Conservation (phyloP, 2,797 vertebrate genomes). For the Rhincodon typus region DNA sequence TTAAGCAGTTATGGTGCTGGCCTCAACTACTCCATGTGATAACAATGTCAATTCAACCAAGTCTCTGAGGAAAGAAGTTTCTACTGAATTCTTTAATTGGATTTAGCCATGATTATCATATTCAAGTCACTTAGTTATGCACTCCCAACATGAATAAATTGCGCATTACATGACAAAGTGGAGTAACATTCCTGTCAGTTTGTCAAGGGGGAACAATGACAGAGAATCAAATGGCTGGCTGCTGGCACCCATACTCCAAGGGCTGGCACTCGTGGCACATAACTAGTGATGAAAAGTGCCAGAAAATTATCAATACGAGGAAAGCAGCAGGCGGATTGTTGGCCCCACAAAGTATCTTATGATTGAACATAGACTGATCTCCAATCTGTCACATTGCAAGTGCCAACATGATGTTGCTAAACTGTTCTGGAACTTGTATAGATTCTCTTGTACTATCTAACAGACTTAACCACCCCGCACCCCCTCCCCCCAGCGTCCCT, state of each 20-base stretch:
- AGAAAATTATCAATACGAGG: background rate
- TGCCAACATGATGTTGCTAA: background rate
- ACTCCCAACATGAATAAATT: background rate
- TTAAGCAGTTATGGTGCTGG: background rate
- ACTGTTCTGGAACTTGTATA: background rate
- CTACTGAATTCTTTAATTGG: background rate
- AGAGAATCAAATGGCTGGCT: background rate
- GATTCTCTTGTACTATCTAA: background rate
- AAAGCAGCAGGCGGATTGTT: background rate
- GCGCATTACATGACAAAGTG: background rate
- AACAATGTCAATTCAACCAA: background rate
- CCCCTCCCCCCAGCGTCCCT: no score
- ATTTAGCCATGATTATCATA: background rate
- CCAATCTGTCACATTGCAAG: background rate
- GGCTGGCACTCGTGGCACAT: background rate
- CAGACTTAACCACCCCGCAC: background rate
- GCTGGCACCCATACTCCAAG: background rate
- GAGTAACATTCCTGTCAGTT: background rate
- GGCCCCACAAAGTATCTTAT: background rate
- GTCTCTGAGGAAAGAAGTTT: background rate
- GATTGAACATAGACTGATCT: background rate
- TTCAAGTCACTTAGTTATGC: background rate
- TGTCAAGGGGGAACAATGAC: background rate
- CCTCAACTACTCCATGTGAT: background rate
- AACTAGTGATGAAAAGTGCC: background rate